Evolutionary conservation across 1,140 invertebrate genomes (phyloP), one percentile per base, ranked within the genome.

Genomic region (Zaprionus kolodkinae): DNA sequence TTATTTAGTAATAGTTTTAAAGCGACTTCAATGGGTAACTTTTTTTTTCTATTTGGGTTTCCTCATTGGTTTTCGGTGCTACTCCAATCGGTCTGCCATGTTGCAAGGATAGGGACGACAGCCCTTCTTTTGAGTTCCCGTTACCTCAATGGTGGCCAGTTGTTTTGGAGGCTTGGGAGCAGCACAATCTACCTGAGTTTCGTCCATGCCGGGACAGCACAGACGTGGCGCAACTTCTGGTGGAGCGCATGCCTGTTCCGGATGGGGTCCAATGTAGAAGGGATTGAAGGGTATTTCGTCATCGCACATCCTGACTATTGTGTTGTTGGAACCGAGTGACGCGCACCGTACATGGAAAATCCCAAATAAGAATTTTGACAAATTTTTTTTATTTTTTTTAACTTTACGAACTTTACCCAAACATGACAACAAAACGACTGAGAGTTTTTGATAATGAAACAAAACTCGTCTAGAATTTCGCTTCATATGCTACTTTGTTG

Each of bases 191-290:
- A 0, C 45, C 5, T 9, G 17, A 10, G 21, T 10, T 1, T 21
- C 10, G 17, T 1, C 3, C 10, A 65, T 56, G n/a, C 21, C 40
- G 4, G 83, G 83, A 6, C 76, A 86, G 25, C 83, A 87, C 13
- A 75, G 52, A 2, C 30, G 63, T 4, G 48, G 35, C 13, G 50
- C 50, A 4, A 17, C 1, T 13, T 72, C 77, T 4, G 48, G 15
- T 3, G 30, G 9, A 7, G 81, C 78, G 13, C 84, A 88, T 0
- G 81, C 85, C 48, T 66, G 27, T 36, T 78, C 85, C 6, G 84
- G 84, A 73, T 88, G 72, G 0, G 85, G 84, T 2, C 84, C 84
- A 50, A 88, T 89, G 55, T 88, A 89, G 78, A 88, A 88, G 3
- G 84, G 84, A 65, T 88, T 88, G 48, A 89, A 88, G 12, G 68